Conservation (phyloP, 2,797 vertebrate species). For the Acipenser transmontanus region DNA sequence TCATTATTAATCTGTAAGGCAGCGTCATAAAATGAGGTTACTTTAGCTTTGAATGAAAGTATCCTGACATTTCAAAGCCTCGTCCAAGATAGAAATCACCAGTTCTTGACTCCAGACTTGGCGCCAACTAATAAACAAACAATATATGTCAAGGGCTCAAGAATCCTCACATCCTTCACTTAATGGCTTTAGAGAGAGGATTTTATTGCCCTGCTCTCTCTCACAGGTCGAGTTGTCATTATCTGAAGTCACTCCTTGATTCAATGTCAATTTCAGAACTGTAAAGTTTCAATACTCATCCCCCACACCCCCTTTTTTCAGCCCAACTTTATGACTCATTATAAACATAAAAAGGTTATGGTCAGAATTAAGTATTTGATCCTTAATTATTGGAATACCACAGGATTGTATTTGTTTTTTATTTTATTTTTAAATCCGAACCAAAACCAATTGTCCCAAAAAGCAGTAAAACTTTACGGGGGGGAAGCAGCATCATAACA, state of each 20-base stretch:
- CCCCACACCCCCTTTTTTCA: not conserved
- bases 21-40: constrained; percentile 81
- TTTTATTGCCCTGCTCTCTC: constrained; percentile 60
- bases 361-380: too few species aligned
- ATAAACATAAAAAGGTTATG: constrained; percentile 11
- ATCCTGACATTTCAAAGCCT: constrained; percentile 73
- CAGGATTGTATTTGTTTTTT: too few species aligned
- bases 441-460: too few species aligned
- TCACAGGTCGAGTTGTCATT: constrained; percentile 69
- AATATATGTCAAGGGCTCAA: constrained; percentile 74
- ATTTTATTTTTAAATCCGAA: too few species aligned
- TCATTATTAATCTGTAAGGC: constrained; percentile 85
- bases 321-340: constrained; percentile 15
- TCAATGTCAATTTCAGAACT: constrained; percentile 18
- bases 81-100: constrained; percentile 80
- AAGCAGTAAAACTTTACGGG: too few species aligned
- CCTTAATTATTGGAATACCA: too few species aligned
- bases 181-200: constrained; percentile 71
- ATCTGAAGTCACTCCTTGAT: constrained; percentile 46
- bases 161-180: constrained; percentile 76
- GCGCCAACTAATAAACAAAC: constrained; percentile 76
- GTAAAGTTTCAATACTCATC: constrained; percentile 13
- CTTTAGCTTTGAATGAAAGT: constrained; percentile 85
- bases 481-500: too few species aligned
- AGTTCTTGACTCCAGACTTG: constrained; percentile 70